phyloP scores from a whole-genome alignment of 2,113 vertebrate species.

The Ariopsis seemanni region DNA sequence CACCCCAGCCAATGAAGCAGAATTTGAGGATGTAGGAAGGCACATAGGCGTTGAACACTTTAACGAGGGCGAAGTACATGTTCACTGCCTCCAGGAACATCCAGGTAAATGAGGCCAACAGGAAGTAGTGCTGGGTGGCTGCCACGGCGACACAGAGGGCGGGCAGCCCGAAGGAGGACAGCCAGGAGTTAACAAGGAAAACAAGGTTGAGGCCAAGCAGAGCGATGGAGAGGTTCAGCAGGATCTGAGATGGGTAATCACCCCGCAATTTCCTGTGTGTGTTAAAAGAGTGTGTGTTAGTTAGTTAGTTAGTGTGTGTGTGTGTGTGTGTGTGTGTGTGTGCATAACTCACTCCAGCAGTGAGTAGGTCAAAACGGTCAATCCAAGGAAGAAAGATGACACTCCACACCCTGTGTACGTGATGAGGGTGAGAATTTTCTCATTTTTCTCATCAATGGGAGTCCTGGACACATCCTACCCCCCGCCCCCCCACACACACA shows the following conservation, averaged over 20 bases:
- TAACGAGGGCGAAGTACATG: slow-evolving; percentile 87
- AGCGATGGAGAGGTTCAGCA: slow-evolving; percentile 81
- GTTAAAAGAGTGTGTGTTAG: not conserved
- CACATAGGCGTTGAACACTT: slow-evolving; percentile 89
- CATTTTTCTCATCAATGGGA: slow-evolving; percentile 65
- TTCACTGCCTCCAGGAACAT: slow-evolving; percentile 87
- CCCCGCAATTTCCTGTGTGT: slow-evolving; percentile 76
- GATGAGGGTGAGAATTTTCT: slow-evolving; percentile 78
- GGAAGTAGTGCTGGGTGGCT: slow-evolving; percentile 79
- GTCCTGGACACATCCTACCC: slow-evolving; percentile 78
- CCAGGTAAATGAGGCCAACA: slow-evolving; percentile 87
- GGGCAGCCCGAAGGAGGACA: slow-evolving; percentile 70
- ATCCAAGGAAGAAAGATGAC: slow-evolving; percentile 83
- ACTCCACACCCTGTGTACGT: slow-evolving; percentile 82
- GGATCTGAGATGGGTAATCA: slow-evolving; percentile 88
- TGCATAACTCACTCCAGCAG: slow-evolving; percentile 79
- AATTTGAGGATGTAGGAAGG: slow-evolving; percentile 87
- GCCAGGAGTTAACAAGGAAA: slow-evolving; percentile 84
- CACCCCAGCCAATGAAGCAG: slow-evolving; percentile 86
- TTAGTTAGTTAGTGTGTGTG: not conserved
- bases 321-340: slow-evolving; percentile 15
- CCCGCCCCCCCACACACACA: slow-evolving; percentile 14
- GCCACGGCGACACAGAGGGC: slow-evolving; percentile 77
- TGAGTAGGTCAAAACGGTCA: slow-evolving; percentile 80
- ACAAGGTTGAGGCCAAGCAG: slow-evolving; percentile 82